These are phyloP conservation scores for Zeugodacus cucurbitae DNA, from an alignment of 1,140 invertebrate genomes.

Conservation along the genomic window DNA sequence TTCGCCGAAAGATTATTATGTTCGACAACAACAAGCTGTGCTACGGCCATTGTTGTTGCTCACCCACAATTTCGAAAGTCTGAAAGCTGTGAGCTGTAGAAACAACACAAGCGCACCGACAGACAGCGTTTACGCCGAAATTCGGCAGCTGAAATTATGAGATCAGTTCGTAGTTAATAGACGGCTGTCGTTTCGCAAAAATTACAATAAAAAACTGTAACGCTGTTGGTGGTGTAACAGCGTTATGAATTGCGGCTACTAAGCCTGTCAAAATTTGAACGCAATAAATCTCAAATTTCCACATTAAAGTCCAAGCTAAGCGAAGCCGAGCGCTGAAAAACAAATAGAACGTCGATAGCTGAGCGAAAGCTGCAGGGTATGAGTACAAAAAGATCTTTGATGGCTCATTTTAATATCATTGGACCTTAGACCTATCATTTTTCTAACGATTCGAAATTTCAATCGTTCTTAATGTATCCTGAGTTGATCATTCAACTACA, in stretches of 20 bases:
- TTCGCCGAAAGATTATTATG: background rate
- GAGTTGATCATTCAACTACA: too few species aligned
- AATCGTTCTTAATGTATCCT: too few species aligned
- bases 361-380: too few species aligned
- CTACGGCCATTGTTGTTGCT: background rate
- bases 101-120: background rate
- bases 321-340: too few species aligned
- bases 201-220: background rate
- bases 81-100: background rate
- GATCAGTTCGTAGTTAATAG: background rate
- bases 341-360: too few species aligned
- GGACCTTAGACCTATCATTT: background rate
- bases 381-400: too few species aligned
- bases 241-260: background rate
- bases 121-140: slow-evolving; percentile 16
- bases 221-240: background rate
- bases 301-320: background rate
- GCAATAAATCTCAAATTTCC: slow-evolving; percentile 25
- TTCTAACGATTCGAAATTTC: too few species aligned
- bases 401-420: too few species aligned
- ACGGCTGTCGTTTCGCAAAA: background rate
- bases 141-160: slow-evolving; percentile 27
- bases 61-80: slow-evolving; percentile 39
- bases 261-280: background rate
- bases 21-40: background rate